Conservation (phyloP, 2,888 invertebrate genomes). For the Holacanthella duospinosa region DNA sequence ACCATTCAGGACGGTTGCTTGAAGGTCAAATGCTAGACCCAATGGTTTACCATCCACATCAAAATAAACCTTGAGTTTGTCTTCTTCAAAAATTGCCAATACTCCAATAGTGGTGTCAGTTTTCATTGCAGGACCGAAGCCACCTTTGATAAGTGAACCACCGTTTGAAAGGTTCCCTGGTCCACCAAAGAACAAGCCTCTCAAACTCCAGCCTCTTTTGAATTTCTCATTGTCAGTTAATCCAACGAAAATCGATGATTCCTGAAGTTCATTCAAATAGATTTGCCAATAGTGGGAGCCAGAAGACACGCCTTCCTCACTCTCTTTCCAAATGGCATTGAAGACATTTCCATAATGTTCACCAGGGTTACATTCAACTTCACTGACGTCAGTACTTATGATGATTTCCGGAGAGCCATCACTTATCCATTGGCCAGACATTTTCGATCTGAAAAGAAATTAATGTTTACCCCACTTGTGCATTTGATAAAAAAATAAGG, state of each 20-base stretch:
- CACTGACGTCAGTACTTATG: neutral
- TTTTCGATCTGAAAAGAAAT: too few species aligned
- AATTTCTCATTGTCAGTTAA: constrained; percentile 9
- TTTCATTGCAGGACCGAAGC: constrained; percentile 9
- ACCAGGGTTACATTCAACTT: neutral
- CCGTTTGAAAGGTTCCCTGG: constrained; percentile 9
- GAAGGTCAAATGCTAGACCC: constrained; percentile 13
- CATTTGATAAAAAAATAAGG: too few species aligned
- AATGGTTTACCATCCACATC: constrained; percentile 12
- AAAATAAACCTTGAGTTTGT: constrained; percentile 11
- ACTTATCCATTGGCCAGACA: too few species aligned
- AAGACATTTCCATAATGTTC: neutral
- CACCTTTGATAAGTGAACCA: constrained; percentile 10
- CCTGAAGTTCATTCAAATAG: neutral
- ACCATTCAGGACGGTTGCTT: neutral
- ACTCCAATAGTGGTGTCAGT: constrained; percentile 2
- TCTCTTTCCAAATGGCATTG: constrained; percentile 12
- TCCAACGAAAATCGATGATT: constrained; percentile 8
- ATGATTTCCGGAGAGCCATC: too few species aligned
- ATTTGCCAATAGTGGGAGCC: too few species aligned
- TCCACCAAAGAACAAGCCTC: constrained; percentile 13
- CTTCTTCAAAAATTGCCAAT: constrained; percentile 3
- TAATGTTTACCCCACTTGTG: too few species aligned
- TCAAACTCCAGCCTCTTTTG: constrained; percentile 12
- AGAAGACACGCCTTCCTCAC: constrained; percentile 8